phyloP scores from a whole-genome alignment of 2,797 vertebrate species.

The Lepilemur ruficaudatus region DNA sequence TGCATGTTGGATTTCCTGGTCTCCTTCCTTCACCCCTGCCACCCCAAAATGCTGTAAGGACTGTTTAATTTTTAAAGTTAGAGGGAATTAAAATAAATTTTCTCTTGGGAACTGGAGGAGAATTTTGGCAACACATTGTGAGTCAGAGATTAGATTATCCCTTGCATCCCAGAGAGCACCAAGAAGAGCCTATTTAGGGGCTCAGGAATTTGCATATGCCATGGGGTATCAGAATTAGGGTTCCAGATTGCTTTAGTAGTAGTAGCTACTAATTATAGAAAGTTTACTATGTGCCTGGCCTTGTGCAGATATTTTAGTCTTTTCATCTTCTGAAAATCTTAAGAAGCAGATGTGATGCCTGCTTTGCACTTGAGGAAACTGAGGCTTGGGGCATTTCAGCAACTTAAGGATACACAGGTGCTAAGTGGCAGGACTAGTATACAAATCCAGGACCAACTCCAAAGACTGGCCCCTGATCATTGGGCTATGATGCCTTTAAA shows the following conservation, averaged over 20 bases:
- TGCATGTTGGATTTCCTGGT: conserved; percentile 38
- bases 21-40: not conserved
- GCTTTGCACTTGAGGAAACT: not conserved
- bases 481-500: not conserved
- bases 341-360: not conserved
- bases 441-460: not conserved
- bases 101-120: conserved; percentile 46
- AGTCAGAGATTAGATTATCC: conserved; percentile 46
- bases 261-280: not conserved
- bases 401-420: not conserved
- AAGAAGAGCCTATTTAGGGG: not conserved
- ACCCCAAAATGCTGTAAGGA: conserved; percentile 43
- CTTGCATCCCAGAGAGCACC: conserved; percentile 17
- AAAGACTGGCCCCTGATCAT: not conserved
- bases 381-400: not conserved
- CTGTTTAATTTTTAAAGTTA: conserved; percentile 65
- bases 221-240: not conserved
- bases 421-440: not conserved
- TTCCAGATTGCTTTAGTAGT: not conserved
- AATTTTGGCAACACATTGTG: conserved; percentile 44
- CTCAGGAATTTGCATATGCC: not conserved
- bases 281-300: not conserved
- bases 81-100: conserved; percentile 65
- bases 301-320: not conserved
- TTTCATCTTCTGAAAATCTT: not conserved